Percentiles rank a stretch among this genome's conserved stretches.
Evolutionary conservation across 2,888 invertebrate genomes (phyloP).

Genomic region (Cancer borealis): DNA sequence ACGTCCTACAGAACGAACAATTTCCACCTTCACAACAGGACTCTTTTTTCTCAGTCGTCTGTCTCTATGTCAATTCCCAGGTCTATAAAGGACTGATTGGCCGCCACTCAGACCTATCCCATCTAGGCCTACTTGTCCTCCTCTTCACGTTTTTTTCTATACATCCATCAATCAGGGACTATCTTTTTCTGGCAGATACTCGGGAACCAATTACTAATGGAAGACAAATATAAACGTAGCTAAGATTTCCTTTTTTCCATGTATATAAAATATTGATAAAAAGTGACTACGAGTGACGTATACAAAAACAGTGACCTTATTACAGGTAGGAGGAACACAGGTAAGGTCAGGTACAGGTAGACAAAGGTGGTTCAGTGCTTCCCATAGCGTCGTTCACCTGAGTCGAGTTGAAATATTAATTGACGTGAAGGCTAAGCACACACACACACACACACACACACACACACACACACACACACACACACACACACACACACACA

Average conservation of each 20-base stretch:
- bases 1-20: neutral
- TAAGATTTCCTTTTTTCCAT: neutral
- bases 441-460: neutral
- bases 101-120: neutral
- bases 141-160: neutral
- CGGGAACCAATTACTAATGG: neutral
- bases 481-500: conserved; percentile 20
- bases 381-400: neutral
- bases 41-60: neutral
- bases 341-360: neutral
- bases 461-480: conserved; percentile 26
- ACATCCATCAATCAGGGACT: neutral
- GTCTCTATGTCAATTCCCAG: neutral
- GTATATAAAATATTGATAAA: neutral
- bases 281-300: neutral
- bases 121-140: neutral
- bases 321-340: neutral
- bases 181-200: neutral
- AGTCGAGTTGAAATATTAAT: neutral
- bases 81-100: neutral
- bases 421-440: neutral
- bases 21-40: neutral
- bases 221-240: neutral
- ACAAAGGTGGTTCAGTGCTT: neutral
- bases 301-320: neutral